Conservation (phyloP, 2,888 invertebrate genomes). For the Lasioglossum vierecki region DNA sequence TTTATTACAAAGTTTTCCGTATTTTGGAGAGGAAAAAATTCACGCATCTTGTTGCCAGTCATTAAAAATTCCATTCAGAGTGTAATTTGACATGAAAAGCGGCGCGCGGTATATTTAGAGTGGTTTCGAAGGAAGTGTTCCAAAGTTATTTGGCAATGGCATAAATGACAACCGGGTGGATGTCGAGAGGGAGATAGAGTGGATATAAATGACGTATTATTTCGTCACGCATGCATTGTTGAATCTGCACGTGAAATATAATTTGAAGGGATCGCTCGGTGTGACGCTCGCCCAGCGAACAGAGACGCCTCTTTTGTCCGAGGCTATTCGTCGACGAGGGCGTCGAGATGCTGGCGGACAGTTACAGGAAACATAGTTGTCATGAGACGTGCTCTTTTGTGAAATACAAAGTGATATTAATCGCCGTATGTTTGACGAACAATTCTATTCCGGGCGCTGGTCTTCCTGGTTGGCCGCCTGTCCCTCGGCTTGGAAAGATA, state of each 20-base stretch:
- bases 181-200: neutral
- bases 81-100: neutral
- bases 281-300: slow-evolving; percentile 32
- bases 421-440: slow-evolving; percentile 42
- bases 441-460: slow-evolving; percentile 39
- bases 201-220: slow-evolving; percentile 4
- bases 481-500: slow-evolving; percentile 36
- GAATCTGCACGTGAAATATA: slow-evolving; percentile 51
- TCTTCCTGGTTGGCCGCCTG: slow-evolving; percentile 33
- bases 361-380: slow-evolving; percentile 42
- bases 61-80: neutral
- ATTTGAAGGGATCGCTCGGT: slow-evolving; percentile 52
- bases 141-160: slow-evolving; percentile 1
- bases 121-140: neutral
- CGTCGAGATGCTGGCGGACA: slow-evolving; percentile 35
- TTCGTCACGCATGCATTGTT: slow-evolving; percentile 42
- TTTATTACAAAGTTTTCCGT: neutral
- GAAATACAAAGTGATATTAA: slow-evolving; percentile 45
- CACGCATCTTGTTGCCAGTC: neutral
- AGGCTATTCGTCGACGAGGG: slow-evolving; percentile 38
- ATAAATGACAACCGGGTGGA: slow-evolving; percentile 2
- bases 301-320: slow-evolving; percentile 47
- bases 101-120: neutral
- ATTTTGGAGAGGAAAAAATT: neutral
- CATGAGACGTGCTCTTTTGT: slow-evolving; percentile 56